Conservation (phyloP, 2,113 vertebrate genomes). For the Ictalurus furcatus region DNA sequence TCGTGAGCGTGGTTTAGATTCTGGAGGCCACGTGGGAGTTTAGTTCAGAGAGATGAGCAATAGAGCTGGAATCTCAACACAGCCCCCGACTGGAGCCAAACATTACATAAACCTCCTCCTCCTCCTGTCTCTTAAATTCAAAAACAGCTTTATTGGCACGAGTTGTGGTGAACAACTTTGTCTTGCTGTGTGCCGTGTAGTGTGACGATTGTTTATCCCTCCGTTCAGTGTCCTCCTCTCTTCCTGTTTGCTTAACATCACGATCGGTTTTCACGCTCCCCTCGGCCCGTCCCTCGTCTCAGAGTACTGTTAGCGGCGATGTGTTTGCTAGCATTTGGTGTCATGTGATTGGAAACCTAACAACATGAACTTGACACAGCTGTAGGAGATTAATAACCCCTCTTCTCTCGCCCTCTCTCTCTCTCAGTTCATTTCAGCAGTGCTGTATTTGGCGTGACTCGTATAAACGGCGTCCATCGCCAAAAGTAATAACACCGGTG, state of each 20-base stretch:
- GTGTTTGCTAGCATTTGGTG: neutral
- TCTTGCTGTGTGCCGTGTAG: neutral
- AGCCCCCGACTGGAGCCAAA: slow-evolving; percentile 51
- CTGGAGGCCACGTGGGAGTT: slow-evolving; percentile 47
- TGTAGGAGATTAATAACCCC: neutral
- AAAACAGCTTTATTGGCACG: too few species aligned
- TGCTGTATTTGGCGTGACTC: too few species aligned
- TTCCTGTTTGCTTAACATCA: neutral
- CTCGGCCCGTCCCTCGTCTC: neutral
- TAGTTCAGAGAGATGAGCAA: slow-evolving; percentile 58
- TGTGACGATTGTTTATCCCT: neutral
- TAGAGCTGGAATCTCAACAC: slow-evolving; percentile 53
- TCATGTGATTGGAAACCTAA: neutral
- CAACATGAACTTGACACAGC: neutral
- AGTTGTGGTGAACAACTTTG: neutral
- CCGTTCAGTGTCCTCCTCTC: neutral
- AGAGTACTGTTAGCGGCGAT: neutral
- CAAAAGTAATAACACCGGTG: neutral
- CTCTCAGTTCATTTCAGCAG: neutral
- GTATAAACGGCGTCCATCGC: neutral
- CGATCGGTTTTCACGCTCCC: neutral
- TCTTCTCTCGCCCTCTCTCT: neutral
- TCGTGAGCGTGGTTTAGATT: slow-evolving; percentile 21
- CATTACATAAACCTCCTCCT: slow-evolving; percentile 59
- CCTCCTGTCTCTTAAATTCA: neutral